A percentile compares a stretch with the other conserved stretches of the same genome.
Conservation (phyloP, 2,113 vertebrate genomes). For the Zosterops pallidus region DNA sequence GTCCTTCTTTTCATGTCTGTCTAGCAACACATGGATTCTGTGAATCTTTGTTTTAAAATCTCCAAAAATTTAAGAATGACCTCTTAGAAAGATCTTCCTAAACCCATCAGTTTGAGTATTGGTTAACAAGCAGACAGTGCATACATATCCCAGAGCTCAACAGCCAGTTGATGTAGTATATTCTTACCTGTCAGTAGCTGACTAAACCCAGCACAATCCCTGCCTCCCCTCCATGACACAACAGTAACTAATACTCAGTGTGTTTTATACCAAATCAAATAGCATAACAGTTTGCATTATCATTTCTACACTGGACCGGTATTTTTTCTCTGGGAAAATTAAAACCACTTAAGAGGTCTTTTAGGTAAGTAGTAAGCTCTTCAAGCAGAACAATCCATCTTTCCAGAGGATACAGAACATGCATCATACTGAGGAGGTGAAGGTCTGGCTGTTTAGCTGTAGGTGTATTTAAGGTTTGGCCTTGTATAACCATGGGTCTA, state of each 20-base stretch:
- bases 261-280: neutral
- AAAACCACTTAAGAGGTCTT: neutral
- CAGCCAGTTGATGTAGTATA: neutral
- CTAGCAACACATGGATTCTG: neutral
- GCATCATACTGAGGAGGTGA: neutral
- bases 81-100: neutral
- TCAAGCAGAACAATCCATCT: neutral
- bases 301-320: neutral
- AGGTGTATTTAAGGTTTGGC: neutral
- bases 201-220: neutral
- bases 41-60: neutral
- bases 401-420: neutral
- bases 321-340: neutral
- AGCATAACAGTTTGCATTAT: neutral
- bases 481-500: neutral
- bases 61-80: neutral
- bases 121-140: neutral
- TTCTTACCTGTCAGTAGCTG: neutral
- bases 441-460: neutral
- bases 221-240: fast-evolving
- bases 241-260: neutral
- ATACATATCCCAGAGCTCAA: neutral
- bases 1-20: no score
- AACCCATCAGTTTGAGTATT: neutral
- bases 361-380: neutral